Percentiles rank a stretch among this genome's conserved stretches.
phyloP scores from a whole-genome alignment of 2,888 invertebrate genomes.

The Priocnemis perturbator region DNA sequence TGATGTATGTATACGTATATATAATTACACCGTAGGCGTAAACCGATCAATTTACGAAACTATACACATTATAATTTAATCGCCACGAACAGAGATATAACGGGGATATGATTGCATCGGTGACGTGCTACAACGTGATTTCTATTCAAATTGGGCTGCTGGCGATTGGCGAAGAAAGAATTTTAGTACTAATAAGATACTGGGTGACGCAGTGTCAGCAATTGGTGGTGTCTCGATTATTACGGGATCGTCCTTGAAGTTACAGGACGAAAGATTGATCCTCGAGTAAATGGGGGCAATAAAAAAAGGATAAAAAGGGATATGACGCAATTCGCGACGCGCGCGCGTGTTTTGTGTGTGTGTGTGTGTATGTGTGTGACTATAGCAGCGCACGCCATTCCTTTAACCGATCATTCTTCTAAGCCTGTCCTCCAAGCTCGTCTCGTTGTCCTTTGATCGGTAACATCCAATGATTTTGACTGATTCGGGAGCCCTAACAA shows the following conservation, averaged over 20 bases:
- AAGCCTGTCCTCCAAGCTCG: too few relatives aligned
- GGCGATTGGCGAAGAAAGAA: constrained; percentile 27
- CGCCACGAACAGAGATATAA: constrained; percentile 50
- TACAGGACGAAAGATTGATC: neutral
- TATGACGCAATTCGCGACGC: too few relatives aligned
- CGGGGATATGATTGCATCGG: constrained; percentile 58
- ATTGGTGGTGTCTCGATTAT: constrained; percentile 33
- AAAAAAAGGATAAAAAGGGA: constrained; percentile 6
- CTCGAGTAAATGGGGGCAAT: constrained; percentile 12
- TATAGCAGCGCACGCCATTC: too few relatives aligned
- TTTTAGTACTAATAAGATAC: constrained; percentile 12
- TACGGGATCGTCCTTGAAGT: constrained; percentile 22
- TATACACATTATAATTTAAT: constrained; percentile 57
- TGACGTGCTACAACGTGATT: constrained; percentile 55
- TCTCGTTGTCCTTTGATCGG: too few relatives aligned
- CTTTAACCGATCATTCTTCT: neutral
- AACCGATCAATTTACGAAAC: constrained; percentile 60
- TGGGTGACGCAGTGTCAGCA: constrained; percentile 61
- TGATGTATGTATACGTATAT: too few relatives aligned
- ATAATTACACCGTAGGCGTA: constrained; percentile 47
- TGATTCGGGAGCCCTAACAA: neutral
- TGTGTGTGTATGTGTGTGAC: too few relatives aligned
- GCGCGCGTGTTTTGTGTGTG: too few relatives aligned
- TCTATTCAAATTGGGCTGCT: constrained; percentile 36
- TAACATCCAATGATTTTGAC: neutral